A percentile compares a stretch with the other conserved stretches of the same genome.
Evolutionary conservation across 2,113 vertebrate genomes (phyloP).

Genomic region (Toxotes jaculatrix): DNA sequence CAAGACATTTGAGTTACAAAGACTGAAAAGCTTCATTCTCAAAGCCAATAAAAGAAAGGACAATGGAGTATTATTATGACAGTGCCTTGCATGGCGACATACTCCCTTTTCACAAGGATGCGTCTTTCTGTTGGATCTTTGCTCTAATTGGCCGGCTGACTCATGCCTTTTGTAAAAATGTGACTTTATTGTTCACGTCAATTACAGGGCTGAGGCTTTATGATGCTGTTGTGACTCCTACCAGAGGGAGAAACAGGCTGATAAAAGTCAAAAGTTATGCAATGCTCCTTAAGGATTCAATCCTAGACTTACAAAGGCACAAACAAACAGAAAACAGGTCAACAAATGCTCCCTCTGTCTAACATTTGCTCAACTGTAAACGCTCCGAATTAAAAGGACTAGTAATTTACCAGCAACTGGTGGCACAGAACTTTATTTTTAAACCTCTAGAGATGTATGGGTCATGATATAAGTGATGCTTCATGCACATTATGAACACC

Average conservation of each 20-base stretch:
- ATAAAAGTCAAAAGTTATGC: constrained; percentile 25
- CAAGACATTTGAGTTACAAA: constrained; percentile 38
- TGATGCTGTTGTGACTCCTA: not conserved
- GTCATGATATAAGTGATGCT: constrained; percentile 68
- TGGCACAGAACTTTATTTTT: constrained; percentile 63
- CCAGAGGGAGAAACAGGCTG: constrained; percentile 9
- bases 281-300: constrained; percentile 14
- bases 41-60: constrained; percentile 38
- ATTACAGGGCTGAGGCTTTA: constrained; percentile 52
- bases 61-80: constrained; percentile 60
- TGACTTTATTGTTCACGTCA: constrained; percentile 68
- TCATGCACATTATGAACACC: constrained; percentile 65
- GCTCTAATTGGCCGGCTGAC: constrained; percentile 71
- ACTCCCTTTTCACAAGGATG: constrained; percentile 34
- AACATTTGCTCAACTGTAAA: not conserved
- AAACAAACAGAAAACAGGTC: not conserved
- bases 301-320: not conserved
- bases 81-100: constrained; percentile 41
- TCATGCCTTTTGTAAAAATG: constrained; percentile 57
- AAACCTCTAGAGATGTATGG: constrained; percentile 47
- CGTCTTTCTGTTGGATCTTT: constrained; percentile 48
- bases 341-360: not conserved
- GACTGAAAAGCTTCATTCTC: constrained; percentile 37
- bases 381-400: constrained; percentile 1
- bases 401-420: constrained; percentile 5